Conservation (phyloP, 2,113 vertebrate genomes). For the Siniperca chuatsi region DNA sequence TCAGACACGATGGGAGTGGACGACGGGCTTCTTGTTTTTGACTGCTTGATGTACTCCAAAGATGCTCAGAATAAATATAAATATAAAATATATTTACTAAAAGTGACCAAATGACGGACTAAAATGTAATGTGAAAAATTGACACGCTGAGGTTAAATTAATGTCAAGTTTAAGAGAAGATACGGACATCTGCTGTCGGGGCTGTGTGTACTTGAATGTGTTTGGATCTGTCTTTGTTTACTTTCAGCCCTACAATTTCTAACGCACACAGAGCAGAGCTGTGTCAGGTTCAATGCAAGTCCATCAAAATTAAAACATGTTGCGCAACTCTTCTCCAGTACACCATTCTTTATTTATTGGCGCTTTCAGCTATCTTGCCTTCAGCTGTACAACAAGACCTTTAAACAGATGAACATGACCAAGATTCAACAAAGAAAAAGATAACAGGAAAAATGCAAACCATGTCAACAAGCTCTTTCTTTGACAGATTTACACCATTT, state of each 20-base stretch:
- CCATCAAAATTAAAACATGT: neutral
- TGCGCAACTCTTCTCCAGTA: neutral
- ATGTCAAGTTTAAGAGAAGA: neutral
- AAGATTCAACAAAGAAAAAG: neutral
- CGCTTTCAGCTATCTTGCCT: neutral
- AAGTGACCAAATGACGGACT: neutral
- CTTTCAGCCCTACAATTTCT: neutral
- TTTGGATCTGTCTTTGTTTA: constrained; percentile 1
- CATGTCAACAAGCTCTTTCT: neutral
- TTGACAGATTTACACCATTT: neutral
- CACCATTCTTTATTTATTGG: neutral
- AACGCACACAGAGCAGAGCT: neutral
- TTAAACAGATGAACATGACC: neutral
- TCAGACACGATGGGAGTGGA: constrained; percentile 34
- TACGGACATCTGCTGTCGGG: neutral
- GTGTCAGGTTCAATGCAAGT: constrained; percentile 13
- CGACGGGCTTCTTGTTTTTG: constrained; percentile 21
- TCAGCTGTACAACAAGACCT: neutral
- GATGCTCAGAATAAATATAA: neutral
- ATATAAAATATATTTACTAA: neutral
- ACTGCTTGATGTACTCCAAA: neutral
- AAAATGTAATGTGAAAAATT: neutral
- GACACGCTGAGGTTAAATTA: constrained; percentile 8
- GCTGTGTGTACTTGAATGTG: neutral
- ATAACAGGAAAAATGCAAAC: neutral